Conservation (phyloP, 1,140 invertebrate genomes). For the Chironomus tepperi region DNA sequence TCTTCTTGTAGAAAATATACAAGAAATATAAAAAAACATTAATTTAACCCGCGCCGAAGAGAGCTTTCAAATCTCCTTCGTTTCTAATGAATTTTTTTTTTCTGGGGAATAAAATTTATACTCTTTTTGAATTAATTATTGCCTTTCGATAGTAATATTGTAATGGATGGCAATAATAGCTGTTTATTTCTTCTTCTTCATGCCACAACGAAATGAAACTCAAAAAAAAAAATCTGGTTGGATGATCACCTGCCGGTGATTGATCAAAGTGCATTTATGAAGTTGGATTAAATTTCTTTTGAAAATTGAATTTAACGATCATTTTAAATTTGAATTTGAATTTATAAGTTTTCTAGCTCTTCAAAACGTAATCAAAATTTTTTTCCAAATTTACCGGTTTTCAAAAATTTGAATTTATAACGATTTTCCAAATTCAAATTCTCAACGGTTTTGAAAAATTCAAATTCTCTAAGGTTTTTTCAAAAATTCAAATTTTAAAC, state of each 20-base stretch:
- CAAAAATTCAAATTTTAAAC: too few species aligned
- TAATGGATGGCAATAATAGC: background rate
- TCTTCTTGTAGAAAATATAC: background rate
- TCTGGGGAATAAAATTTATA: background rate
- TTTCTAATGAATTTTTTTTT: background rate
- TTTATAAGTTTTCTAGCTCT: too few species aligned
- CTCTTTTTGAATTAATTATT: slow-evolving; percentile 3
- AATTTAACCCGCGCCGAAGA: background rate
- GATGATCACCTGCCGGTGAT: background rate
- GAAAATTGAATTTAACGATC: too few species aligned
- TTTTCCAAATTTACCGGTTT: too few species aligned
- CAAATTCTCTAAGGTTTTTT: too few species aligned
- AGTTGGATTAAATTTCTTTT: too few species aligned
- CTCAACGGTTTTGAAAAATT: too few species aligned
- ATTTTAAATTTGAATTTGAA: too few species aligned
- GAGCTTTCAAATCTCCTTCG: slow-evolving; percentile 12
- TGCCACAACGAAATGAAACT: background rate
- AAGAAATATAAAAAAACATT: slow-evolving; percentile 3
- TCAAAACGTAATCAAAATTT: too few species aligned
- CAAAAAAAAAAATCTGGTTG: background rate
- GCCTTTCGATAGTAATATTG: slow-evolving; percentile 7
- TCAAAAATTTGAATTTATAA: too few species aligned
- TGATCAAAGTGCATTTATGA: too few species aligned
- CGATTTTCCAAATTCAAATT: too few species aligned
- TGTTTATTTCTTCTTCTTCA: background rate